Evolutionary conservation across 2,113 vertebrate genomes (phyloP), one percentile per base, ranked within the genome.

Genomic region (Brevimyrus niger): DNA sequence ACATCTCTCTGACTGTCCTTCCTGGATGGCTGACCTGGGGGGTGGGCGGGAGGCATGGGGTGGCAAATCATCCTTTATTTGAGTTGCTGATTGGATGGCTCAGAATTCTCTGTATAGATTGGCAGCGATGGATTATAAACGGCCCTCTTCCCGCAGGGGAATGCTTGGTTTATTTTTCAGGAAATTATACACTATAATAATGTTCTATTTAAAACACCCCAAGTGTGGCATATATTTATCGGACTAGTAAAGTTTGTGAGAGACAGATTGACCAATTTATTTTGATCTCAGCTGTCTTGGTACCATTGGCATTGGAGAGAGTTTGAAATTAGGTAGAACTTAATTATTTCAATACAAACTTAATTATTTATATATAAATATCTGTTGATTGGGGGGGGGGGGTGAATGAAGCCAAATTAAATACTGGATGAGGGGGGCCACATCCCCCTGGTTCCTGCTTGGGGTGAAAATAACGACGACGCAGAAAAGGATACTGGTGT

Each of bases 171-270:
- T 15, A 76, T 76, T 38, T 23, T 76, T 76, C 55, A 35, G 88
- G 91, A 92, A 94, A 92, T 91, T 89, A 90, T 92, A 91, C 3
- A 90, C 90, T n/a, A 73, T 85, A 87, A 89, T 93, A 82, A 61
- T 19, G 91, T 93, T 92, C 89, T 89, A 90, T 76, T 38, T 19
- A 91, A 91, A 91, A 92, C 91, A 92, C 90, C 92, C 90, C 88
- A 86, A 31, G 53, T 87, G 3, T 27, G 15, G 92, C 94, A 76
- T 42, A 19, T 38, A 76, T 35, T 76, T 76, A 38, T 19, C 35
- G 17, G 35, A 1, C 2, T 35, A 42, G 73, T 19, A 35, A 76
- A 35, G 73, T 17, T 76, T 38, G 27, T 19, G 27, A 42, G 73
- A 76, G 31, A 42, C 27, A 76, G 73, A 42, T 19, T 76, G 73